Evolutionary conservation across 2,113 vertebrate genomes (phyloP).

Genomic region (Choloepus hoffmanni): DNA sequence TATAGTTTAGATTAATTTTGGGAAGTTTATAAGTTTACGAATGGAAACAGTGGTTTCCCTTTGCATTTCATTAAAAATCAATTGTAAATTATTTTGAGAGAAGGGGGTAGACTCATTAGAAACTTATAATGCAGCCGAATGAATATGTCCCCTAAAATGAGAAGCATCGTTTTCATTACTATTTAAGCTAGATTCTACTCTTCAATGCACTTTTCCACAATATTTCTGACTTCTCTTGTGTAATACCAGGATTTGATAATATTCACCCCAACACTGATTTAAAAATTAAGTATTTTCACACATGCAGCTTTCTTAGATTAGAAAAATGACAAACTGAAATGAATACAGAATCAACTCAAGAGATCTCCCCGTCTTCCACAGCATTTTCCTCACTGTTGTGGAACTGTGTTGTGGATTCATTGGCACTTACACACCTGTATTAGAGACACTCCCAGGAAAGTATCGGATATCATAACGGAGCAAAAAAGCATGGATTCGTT

Average conservation of each 20-base stretch:
- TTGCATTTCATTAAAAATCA: constrained; percentile 41
- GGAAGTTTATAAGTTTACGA: constrained; percentile 1
- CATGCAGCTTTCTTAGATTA: neutral
- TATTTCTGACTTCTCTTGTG: constrained; percentile 42
- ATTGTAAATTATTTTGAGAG: constrained; percentile 46
- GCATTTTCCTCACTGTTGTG: neutral
- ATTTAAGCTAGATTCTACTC: constrained; percentile 17
- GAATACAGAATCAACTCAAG: neutral
- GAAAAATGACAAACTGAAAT: neutral
- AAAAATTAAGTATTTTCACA: neutral
- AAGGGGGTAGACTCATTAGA: neutral
- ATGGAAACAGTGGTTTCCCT: constrained; percentile 38
- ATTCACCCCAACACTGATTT: neutral
- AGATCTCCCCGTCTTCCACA: neutral
- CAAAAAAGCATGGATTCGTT: neutral
- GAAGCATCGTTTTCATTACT: neutral
- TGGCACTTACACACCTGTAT: neutral
- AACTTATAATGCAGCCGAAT: neutral
- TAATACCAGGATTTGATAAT: neutral
- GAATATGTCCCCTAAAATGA: constrained; percentile 12
- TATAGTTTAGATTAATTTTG: constrained; percentile 38
- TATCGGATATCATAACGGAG: neutral
- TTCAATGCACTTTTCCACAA: neutral
- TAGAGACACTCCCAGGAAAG: neutral
- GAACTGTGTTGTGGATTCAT: neutral